Evolutionary conservation across 2,888 invertebrate genomes (phyloP).

Genomic region (Netelia fuscicornis): DNA sequence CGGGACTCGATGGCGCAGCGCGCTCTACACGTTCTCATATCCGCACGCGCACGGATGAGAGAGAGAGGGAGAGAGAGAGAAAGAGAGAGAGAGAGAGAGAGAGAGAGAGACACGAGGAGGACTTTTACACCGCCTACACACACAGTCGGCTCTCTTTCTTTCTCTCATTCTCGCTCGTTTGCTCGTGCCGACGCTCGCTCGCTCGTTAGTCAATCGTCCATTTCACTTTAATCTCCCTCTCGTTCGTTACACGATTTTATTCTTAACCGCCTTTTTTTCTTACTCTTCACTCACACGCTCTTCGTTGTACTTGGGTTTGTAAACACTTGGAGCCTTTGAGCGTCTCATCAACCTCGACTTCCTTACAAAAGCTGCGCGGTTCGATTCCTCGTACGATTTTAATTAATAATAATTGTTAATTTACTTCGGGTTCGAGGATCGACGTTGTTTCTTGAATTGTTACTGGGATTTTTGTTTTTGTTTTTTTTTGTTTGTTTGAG

Average conservation of each 20-base stretch:
- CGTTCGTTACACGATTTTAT: conserved; percentile 1
- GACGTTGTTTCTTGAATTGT: no score
- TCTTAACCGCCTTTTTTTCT: not conserved
- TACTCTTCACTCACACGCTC: not conserved
- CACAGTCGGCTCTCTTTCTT: conserved; percentile 16
- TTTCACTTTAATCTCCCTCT: conserved; percentile 67
- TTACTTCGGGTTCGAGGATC: no score
- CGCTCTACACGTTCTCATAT: not conserved
- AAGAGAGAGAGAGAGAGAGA: no score
- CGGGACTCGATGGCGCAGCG: conserved; percentile 24
- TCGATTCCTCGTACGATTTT: not conserved
- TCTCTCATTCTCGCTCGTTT: conserved; percentile 35
- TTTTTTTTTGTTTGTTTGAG: not conserved
- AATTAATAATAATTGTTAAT: not conserved
- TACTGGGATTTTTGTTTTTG: no score
- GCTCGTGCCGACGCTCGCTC: conserved; percentile 25
- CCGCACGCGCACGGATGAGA: conserved; percentile 30
- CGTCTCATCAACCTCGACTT: not conserved
- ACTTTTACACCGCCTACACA: conserved; percentile 71
- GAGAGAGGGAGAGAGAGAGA: not conserved
- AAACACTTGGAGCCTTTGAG: no score
- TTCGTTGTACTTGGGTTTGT: not conserved
- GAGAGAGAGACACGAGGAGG: no score
- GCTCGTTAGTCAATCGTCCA: conserved; percentile 70
- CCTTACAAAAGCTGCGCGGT: conserved; percentile 7